These are phyloP conservation scores for Phocoena sinus DNA, from an alignment of 2,113 vertebrate species.

Conservation along the genomic window DNA sequence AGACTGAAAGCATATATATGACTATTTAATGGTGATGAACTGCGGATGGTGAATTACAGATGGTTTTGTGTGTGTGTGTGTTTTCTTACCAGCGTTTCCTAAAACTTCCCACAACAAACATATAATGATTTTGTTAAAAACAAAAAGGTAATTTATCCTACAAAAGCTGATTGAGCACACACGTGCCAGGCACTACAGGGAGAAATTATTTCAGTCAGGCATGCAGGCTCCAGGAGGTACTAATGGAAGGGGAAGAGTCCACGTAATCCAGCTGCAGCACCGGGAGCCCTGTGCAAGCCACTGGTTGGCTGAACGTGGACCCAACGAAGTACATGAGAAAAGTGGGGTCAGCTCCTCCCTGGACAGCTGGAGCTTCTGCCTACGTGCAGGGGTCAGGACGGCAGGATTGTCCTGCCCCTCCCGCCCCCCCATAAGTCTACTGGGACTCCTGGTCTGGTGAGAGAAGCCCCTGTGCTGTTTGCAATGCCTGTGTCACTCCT, in stretches of 20 bases:
- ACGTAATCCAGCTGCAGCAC: accelerated
- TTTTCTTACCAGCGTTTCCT: background rate
- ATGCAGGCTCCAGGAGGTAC: background rate
- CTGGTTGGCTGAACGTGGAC: accelerated
- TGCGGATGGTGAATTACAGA: background rate
- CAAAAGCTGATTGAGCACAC: background rate
- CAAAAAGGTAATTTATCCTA: background rate
- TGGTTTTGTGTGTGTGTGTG: background rate
- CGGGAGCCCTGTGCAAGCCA: background rate
- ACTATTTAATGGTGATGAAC: background rate
- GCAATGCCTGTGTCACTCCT: background rate
- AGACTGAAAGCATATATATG: background rate
- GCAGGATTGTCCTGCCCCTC: too few relatives aligned
- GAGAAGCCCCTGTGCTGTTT: background rate
- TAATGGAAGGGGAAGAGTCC: background rate
- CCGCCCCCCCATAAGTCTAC: accelerated
- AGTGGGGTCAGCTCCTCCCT: accelerated
- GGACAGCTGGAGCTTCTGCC: too few relatives aligned
- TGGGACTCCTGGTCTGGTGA: background rate
- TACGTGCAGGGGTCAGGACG: accelerated
- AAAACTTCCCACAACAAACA: background rate
- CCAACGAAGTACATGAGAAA: accelerated
- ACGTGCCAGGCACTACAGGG: background rate
- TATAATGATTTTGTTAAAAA: background rate
- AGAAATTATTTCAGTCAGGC: background rate